Evolutionary conservation across 2,888 invertebrate genomes (phyloP).

Genomic region (Polyploca ridens): DNA sequence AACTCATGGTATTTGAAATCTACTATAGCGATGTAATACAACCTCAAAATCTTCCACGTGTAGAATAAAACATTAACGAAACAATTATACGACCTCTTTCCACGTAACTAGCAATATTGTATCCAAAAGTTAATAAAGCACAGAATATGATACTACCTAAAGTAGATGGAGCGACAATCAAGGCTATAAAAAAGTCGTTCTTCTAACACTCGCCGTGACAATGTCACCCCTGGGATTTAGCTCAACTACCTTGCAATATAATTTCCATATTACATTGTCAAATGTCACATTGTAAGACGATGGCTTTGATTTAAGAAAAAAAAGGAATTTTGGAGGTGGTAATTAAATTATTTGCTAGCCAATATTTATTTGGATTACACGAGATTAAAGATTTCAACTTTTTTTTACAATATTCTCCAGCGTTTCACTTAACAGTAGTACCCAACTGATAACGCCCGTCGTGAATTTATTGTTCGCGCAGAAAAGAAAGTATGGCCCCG

Average conservation of each 20-base stretch:
- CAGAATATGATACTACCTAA: conserved; percentile 12
- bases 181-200: conserved; percentile 36
- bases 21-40: too few relatives aligned
- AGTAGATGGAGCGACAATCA: conserved; percentile 29
- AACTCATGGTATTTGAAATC: too few relatives aligned
- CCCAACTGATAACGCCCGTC: too few relatives aligned
- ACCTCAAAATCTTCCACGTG: too few relatives aligned
- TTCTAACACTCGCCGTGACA: conserved; percentile 28
- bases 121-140: conserved; percentile 7
- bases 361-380: too few relatives aligned
- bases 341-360: background rate
- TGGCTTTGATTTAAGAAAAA: background rate
- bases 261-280: conserved; percentile 50
- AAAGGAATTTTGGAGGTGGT: conserved; percentile 14
- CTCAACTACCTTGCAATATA: conserved; percentile 39
- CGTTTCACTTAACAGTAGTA: too few relatives aligned
- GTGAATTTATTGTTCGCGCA: too few relatives aligned
- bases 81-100: too few relatives aligned
- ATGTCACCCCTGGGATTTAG: conserved; percentile 30
- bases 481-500: too few relatives aligned
- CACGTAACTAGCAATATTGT: background rate
- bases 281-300: conserved; percentile 35
- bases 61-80: too few relatives aligned
- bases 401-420: too few relatives aligned
- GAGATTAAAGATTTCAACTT: too few relatives aligned